Base-by-base conservation (phyloP, 2,113 vertebrate genomes). In the Poicephalus gulielmi region DNA sequence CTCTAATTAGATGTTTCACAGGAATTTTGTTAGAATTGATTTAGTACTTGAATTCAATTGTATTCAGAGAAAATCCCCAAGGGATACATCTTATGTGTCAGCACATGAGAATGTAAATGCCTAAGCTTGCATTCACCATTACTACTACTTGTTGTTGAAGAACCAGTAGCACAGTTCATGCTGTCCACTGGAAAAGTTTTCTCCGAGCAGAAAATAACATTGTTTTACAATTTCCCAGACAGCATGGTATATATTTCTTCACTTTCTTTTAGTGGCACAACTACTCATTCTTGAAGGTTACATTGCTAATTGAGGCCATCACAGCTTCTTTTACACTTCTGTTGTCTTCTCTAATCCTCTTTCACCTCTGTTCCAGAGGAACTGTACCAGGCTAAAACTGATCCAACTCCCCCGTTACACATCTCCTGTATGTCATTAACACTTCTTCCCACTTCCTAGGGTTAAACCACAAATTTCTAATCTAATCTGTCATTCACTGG, bases 231-330 rank as follows among this genome's bases (percentile, higher is more conserved):
- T 78, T 94, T 94, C n/a, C 43, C 70, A 60, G 62, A 14, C 37
- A 13, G 37, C 3, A 6, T 9, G n/a, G 85, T 18, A 60, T 5
- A 79, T 37, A 91, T 50, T 35, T 84, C 63, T 88, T 75, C 44
- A 44, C 24, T 81, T 89, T 83, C 53, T 78, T 59, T 27, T 31
- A 70, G n/a, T 46, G 60, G 64, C 52, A 52, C 52, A 62, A 41
- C 55, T 66, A 64, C 66, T 91, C 15, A 0, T 78, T 88, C 53
- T 33, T 89, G 69, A 94, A 83, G 93, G 84, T 94, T 86, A 85
- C 43, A 30, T 39, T 74, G 92, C 46, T 95, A 96, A 96, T 71
- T 96, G 87, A 96, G 86, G 88, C 91, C 82, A 79, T 35, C 49
- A 25, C 15, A 2, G 60, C 46, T 95, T 95, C 75, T 83, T 95